Percentiles rank a stretch among this genome's conserved stretches.
phyloP scores from a whole-genome alignment of 2,888 invertebrate genomes.

The Aproaerema taeniolella region DNA sequence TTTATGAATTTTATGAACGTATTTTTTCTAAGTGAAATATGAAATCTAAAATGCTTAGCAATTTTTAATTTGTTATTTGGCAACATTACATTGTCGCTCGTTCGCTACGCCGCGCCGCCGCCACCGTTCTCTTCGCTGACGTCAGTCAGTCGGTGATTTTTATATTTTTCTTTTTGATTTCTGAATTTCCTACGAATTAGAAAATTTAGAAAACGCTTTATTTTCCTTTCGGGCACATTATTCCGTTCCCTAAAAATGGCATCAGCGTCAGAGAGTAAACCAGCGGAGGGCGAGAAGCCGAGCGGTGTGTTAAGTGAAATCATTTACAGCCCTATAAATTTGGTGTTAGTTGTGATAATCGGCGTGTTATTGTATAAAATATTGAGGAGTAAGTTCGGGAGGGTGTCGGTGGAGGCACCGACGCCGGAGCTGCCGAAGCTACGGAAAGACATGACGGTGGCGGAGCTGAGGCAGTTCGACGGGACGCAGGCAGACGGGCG shows the following conservation, averaged over 20 bases:
- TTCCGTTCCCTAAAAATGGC: slow-evolving; percentile 38
- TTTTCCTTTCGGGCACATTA: slow-evolving; percentile 3
- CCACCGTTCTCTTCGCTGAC: too few species aligned
- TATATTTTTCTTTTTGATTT: slow-evolving; percentile 25
- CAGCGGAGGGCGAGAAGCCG: slow-evolving; percentile 33
- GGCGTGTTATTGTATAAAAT: slow-evolving; percentile 83
- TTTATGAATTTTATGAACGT: too few species aligned
- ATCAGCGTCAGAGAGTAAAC: slow-evolving; percentile 46
- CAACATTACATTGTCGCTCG: slow-evolving; percentile 11
- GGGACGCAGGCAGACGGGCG: slow-evolving; percentile 92
- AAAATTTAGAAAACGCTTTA: slow-evolving; percentile 16
- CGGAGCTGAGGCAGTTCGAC: slow-evolving; percentile 91
- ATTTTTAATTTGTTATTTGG: too few species aligned
- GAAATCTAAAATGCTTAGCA: too few species aligned
- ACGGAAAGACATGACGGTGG: slow-evolving; percentile 92
- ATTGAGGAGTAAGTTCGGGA: slow-evolving; percentile 62
- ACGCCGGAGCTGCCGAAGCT: slow-evolving; percentile 82
- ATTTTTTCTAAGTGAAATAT: too few species aligned
- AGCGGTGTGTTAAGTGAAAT: slow-evolving; percentile 64
- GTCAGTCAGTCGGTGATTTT: slow-evolving; percentile 55
- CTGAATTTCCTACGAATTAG: slow-evolving; percentile 3
- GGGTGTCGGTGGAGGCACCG: slow-evolving; percentile 37
- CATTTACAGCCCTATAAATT: slow-evolving; percentile 80
- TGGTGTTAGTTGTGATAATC: slow-evolving; percentile 80
- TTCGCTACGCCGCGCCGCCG: too few species aligned